Conservation (phyloP, 1,140 invertebrate species). For the Proales similis region DNA sequence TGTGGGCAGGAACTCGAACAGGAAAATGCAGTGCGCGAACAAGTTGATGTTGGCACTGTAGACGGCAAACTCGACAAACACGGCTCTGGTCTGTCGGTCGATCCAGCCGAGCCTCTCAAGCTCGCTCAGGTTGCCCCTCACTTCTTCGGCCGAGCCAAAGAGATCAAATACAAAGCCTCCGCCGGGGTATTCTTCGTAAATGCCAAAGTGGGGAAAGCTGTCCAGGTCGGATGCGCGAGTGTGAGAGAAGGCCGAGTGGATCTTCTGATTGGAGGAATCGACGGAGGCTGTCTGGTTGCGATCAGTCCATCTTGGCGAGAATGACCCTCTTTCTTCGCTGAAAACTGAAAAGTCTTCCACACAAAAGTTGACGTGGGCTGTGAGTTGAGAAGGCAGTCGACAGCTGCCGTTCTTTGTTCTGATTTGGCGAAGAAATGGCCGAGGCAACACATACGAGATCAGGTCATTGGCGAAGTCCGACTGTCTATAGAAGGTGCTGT, state of each 20-base stretch:
- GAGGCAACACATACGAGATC: conserved; percentile 57
- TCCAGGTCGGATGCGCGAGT: conserved; percentile 49
- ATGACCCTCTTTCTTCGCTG: too few species aligned
- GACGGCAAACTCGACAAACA: conserved; percentile 58
- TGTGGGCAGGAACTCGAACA: not conserved
- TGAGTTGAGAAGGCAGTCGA: too few species aligned
- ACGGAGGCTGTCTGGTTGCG: too few species aligned
- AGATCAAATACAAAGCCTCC: conserved; percentile 58
- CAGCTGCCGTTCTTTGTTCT: conserved; percentile 43
- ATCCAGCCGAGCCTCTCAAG: conserved; percentile 55
- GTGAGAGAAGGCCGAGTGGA: too few species aligned
- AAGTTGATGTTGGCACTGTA: conserved; percentile 54
- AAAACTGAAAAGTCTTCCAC: too few species aligned
- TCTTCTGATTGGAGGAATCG: too few species aligned
- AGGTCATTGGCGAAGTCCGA: conserved; percentile 56
- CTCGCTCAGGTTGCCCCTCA: conserved; percentile 48
- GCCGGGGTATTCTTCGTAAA: conserved; percentile 54
- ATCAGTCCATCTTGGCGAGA: too few species aligned
- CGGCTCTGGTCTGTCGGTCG: conserved; percentile 56
- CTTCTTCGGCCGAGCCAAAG: conserved; percentile 45
- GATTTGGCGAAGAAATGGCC: conserved; percentile 56
- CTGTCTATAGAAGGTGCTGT: conserved; percentile 45
- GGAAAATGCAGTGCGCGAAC: not conserved
- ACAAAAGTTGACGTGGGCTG: not conserved
- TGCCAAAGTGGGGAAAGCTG: conserved; percentile 54